These are phyloP conservation scores for Hylaea fasciaria DNA, from an alignment of 2,888 invertebrate species.

Conservation along the genomic window DNA sequence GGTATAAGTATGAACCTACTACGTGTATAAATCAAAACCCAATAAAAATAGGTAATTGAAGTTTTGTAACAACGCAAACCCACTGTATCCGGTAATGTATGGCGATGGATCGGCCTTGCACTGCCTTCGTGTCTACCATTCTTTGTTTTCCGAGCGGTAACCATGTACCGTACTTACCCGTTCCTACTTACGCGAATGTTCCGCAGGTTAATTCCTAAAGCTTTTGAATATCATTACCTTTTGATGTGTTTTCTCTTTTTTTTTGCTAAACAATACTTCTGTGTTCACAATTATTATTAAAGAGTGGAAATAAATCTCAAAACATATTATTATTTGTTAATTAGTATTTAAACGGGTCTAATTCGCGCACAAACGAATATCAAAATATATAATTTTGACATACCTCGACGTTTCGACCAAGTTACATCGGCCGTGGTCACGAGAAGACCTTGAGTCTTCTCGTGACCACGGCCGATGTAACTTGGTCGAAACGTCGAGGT, in stretches of 20 bases:
- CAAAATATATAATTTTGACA: too few relatives aligned
- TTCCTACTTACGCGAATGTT: constrained; percentile 23
- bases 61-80: constrained; percentile 4
- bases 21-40: too few relatives aligned
- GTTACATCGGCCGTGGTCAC: too few relatives aligned
- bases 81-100: constrained; percentile 26
- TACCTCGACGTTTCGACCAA: too few relatives aligned
- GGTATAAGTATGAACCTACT: too few relatives aligned
- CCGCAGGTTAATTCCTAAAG: constrained; percentile 18
- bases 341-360: too few relatives aligned
- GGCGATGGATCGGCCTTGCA: constrained; percentile 34
- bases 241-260: neutral
- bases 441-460: too few relatives aligned
- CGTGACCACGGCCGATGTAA: too few relatives aligned
- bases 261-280: neutral
- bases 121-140: constrained; percentile 30
- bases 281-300: neutral
- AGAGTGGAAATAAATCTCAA: too few relatives aligned
- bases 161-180: constrained; percentile 13
- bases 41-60: neutral
- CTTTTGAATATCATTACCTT: constrained; percentile 7
- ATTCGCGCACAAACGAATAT: too few relatives aligned
- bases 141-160: constrained; percentile 27
- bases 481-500: too few relatives aligned
- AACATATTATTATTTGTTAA: too few relatives aligned